These are phyloP conservation scores for Nomada hirtipes DNA, from an alignment of 2,888 invertebrate species.

Conservation along the genomic window DNA sequence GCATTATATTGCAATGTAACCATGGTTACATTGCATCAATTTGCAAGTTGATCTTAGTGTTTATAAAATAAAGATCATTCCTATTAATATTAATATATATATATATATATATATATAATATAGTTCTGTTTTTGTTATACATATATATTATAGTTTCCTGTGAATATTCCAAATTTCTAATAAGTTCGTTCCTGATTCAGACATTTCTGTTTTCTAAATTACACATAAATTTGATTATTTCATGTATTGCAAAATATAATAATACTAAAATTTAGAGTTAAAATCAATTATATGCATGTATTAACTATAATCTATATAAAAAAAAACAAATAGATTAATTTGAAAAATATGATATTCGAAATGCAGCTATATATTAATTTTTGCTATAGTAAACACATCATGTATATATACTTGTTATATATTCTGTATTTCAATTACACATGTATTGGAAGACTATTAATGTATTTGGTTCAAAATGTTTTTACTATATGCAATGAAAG, in stretches of 20 bases:
- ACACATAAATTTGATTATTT: background rate
- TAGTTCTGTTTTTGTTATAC: background rate
- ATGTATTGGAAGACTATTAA: conserved; percentile 36
- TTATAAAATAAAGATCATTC: too few relatives aligned
- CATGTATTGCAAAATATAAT: background rate
- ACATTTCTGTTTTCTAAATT: background rate
- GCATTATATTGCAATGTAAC: background rate
- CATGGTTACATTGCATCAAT: too few relatives aligned
- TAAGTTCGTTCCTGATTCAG: background rate
- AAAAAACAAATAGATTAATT: background rate
- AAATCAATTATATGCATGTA: background rate
- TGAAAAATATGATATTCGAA: conserved; percentile 2
- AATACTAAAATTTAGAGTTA: background rate
- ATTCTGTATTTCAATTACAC: background rate
- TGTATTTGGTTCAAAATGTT: too few relatives aligned
- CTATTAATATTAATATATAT: too few relatives aligned
- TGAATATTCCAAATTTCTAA: background rate
- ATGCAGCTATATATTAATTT: conserved; percentile 3
- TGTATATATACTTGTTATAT: background rate
- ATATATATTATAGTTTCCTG: background rate
- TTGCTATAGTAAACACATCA: conserved; percentile 4
- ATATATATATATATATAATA: background rate
- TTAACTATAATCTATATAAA: background rate
- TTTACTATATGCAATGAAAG: background rate
- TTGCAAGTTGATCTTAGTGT: too few relatives aligned